phyloP scores from a whole-genome alignment of 2,888 invertebrate species.

The Torymus tubicola region DNA sequence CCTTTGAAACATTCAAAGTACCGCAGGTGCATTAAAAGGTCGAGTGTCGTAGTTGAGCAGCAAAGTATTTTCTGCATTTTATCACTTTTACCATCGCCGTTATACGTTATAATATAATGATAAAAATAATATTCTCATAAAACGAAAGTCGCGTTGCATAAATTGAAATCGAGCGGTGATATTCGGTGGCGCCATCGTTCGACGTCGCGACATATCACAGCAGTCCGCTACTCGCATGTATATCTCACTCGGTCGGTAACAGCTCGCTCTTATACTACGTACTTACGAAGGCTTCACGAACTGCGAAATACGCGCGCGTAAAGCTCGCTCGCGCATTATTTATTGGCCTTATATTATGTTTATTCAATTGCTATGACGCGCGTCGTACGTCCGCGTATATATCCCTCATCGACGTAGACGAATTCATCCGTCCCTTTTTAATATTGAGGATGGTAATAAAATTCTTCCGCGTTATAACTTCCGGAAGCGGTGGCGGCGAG shows the following conservation, averaged over 20 bases:
- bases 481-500: no score
- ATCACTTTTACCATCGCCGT: no score
- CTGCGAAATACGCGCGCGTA: no score
- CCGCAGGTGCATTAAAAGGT: no score
- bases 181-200: slow-evolving; percentile 71
- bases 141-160: neutral
- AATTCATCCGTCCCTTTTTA: neutral
- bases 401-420: no score
- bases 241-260: slow-evolving; percentile 44
- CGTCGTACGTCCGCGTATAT: neutral
- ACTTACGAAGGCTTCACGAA: neutral
- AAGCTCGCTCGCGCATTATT: no score
- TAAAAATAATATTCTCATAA: slow-evolving; percentile 16
- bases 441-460: neutral
- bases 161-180: slow-evolving; percentile 51
- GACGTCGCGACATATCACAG: slow-evolving; percentile 29
- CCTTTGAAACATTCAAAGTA: no score
- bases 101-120: no score
- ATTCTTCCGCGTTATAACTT: neutral
- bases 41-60: no score
- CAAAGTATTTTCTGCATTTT: no score
- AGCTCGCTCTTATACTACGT: no score
- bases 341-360: neutral
- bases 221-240: no score
- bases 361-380: neutral